Evolutionary conservation across 2,113 vertebrate species (phyloP).

Genomic region (Sterna hirundo): DNA sequence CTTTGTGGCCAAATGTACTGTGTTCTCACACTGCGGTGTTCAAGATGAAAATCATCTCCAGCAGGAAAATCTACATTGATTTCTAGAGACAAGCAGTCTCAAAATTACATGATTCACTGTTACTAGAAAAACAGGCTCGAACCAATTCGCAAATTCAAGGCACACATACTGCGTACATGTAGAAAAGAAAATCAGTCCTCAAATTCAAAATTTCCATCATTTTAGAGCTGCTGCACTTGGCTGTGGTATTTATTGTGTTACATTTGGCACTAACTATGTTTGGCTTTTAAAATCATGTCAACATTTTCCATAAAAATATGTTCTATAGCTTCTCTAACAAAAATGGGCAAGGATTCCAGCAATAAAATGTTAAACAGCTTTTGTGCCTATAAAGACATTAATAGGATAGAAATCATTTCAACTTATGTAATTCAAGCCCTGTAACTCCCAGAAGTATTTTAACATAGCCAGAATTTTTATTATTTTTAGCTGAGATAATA

Average conservation of each 20-base stretch:
- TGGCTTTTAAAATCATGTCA: conserved; percentile 35
- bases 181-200: conserved; percentile 11
- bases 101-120: background rate
- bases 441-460: background rate
- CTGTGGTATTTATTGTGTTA: conserved; percentile 23
- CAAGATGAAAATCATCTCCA: background rate
- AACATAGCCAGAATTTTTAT: background rate
- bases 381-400: conserved; percentile 24
- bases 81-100: background rate
- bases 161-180: background rate
- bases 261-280: background rate
- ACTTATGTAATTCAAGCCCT: background rate
- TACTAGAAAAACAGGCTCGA: conserved; percentile 31
- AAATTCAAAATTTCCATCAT: conserved; percentile 25
- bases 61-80: background rate
- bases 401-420: conserved; percentile 21
- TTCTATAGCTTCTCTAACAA: background rate
- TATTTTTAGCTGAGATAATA: conserved; percentile 35
- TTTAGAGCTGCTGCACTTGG: conserved; percentile 1
- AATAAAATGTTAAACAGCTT: conserved; percentile 7
- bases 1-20: background rate
- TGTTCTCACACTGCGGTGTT: background rate
- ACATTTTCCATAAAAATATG: conserved; percentile 16
- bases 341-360: background rate
- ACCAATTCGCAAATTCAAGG: background rate